Conservation (phyloP, 2,797 vertebrate species). For the Rhinogobio ventralis region DNA sequence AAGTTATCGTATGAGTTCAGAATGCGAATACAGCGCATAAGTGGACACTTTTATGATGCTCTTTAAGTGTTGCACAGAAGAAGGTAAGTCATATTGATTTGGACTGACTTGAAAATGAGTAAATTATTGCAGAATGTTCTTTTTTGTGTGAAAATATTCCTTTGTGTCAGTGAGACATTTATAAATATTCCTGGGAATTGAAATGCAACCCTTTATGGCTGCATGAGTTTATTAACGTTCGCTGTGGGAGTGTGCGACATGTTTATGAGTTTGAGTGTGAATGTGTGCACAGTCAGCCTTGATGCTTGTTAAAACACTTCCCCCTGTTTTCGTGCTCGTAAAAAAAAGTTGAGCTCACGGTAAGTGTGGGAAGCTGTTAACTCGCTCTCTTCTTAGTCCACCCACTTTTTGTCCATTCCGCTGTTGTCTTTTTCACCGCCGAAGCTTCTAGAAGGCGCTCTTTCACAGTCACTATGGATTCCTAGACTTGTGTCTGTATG, state of each 20-base stretch:
- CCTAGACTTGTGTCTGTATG: constrained; percentile 57
- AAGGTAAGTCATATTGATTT: neutral
- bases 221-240: constrained; percentile 13
- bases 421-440: constrained; percentile 27
- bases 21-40: neutral
- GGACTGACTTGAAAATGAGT: neutral
- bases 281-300: constrained; percentile 32
- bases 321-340: constrained; percentile 34
- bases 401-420: constrained; percentile 27
- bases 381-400: constrained; percentile 24
- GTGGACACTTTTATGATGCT: neutral
- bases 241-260: neutral
- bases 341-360: constrained; percentile 46
- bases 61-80: neutral
- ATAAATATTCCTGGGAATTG: constrained; percentile 21
- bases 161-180: neutral
- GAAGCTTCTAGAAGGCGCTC: constrained; percentile 21
- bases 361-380: constrained; percentile 48
- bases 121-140: neutral
- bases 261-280: constrained; percentile 41
- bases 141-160: neutral
- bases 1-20: neutral
- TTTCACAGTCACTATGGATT: constrained; percentile 43
- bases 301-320: constrained; percentile 43
- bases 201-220: constrained; percentile 22